Evolutionary conservation across 2,888 invertebrate genomes (phyloP), one percentile per base, ranked within the genome.

Genomic region (Antheraea yamamai): DNA sequence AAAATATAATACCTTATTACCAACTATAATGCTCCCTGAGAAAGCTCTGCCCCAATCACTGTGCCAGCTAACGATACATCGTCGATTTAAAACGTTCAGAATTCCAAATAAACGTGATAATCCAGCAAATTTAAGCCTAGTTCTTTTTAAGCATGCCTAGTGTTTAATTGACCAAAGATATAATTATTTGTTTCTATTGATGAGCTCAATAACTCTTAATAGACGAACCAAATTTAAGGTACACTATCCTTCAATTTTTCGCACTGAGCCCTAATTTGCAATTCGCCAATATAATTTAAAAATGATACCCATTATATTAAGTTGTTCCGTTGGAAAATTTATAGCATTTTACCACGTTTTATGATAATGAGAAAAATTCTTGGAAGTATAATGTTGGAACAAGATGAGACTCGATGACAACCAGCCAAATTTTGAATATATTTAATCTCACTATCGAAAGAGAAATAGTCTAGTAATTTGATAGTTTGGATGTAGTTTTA

Each of bases 301-400:
- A 39, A 30, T 12, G 12, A 30, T 66, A 16, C 20, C 26, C 6
- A 10, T n/a, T 20, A 4, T 70, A 18, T 70, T 39, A 39, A 39
- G 39, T 70, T 2, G 20, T 70, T 20, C 20, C n/a, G 0, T 39
- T 70, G n/a, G 26, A 70, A 70, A 39, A 70, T 70, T 30, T 70
- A 70, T 39, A 39, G 70, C 39, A 1, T 39, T n/a, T 39, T 70
- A 70, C 39, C 39, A 70, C 16, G 70, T 39, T 70, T 70, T 70
- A 70, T 39, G 70, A 39, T 70, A 39, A 39, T 70, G 39, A 70
- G 70, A 70, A 70, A 66, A 39, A 70, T 16, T 30, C 61, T 61
- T 66, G 26, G 14, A 10, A 26, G 30, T 20, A 66, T 14, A 66
- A 30, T 16, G 64, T 66, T 30, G 30, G 64, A 16, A 64, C 23